Conservation (phyloP, 2,113 vertebrate species). For the Urocynchramus pylzowi region DNA sequence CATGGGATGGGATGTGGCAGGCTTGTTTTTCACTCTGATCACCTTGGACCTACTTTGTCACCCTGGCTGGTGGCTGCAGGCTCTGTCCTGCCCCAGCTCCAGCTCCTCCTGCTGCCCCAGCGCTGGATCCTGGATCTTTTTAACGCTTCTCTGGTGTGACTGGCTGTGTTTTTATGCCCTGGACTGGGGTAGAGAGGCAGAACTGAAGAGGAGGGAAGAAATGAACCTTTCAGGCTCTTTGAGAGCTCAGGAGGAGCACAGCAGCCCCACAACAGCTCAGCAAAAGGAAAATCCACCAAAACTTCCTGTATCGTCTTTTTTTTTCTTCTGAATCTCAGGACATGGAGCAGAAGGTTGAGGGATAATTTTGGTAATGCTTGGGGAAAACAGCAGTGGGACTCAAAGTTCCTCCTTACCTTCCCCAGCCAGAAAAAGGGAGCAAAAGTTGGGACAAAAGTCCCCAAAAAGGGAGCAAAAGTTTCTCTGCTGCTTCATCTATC, state of each 20-base stretch:
- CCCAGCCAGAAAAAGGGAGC: neutral
- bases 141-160: neutral
- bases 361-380: rapidly evolving
- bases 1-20: neutral
- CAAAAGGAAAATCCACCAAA: neutral
- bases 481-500: neutral
- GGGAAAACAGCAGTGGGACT: neutral
- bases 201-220: neutral
- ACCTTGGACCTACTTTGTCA: conserved; percentile 55
- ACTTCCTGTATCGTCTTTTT: neutral
- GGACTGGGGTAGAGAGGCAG: neutral
- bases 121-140: rapidly evolving
- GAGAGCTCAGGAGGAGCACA: neutral
- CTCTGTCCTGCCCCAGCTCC: neutral
- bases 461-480: neutral
- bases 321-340: neutral
- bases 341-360: rapidly evolving
- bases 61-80: neutral
- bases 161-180: neutral
- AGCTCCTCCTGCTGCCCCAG: neutral
- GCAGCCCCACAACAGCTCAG: neutral
- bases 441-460: neutral
- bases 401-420: neutral
- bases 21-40: conserved; percentile 64
- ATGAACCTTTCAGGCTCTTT: neutral